Percentiles rank a stretch among this genome's conserved stretches.
These are phyloP conservation scores for Pagrus major DNA, from an alignment of 2,113 vertebrate genomes.

Conservation along the genomic window DNA sequence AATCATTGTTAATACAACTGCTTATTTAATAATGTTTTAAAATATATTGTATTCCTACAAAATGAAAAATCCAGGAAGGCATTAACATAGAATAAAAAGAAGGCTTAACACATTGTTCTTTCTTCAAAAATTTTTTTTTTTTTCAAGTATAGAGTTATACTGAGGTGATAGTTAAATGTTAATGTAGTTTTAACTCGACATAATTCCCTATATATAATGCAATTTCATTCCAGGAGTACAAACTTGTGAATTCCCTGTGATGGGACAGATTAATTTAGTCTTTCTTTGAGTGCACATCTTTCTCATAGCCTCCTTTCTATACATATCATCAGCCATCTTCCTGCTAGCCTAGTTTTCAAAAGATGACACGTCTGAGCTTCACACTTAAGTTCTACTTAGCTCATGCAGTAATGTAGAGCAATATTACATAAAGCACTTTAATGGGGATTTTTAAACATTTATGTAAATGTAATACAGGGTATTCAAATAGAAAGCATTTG, in stretches of 20 bases:
- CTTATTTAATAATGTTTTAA: background rate
- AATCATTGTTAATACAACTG: background rate
- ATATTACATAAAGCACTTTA: background rate
- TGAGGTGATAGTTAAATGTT: background rate
- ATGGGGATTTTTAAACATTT: constrained; percentile 29
- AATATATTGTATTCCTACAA: background rate
- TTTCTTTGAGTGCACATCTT: constrained; percentile 64
- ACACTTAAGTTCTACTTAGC: constrained; percentile 47
- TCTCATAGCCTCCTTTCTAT: constrained; percentile 78
- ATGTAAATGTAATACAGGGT: constrained; percentile 8
- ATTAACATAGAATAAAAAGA: background rate
- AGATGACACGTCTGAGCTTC: constrained; percentile 63
- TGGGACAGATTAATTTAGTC: constrained; percentile 70
- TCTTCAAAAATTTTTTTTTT: background rate
- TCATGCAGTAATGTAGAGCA: constrained; percentile 16
- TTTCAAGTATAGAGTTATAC: background rate
- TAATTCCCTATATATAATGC: background rate
- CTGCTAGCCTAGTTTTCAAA: constrained; percentile 75
- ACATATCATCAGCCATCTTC: constrained; percentile 67
- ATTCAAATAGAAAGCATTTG: background rate
- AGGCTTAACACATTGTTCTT: background rate
- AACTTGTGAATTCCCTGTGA: constrained; percentile 71
- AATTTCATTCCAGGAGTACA: constrained; percentile 43
- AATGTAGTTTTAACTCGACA: background rate
- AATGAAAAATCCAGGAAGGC: background rate